phyloP scores from a whole-genome alignment of 1,140 invertebrate genomes.

The Melanaphis sacchari region DNA sequence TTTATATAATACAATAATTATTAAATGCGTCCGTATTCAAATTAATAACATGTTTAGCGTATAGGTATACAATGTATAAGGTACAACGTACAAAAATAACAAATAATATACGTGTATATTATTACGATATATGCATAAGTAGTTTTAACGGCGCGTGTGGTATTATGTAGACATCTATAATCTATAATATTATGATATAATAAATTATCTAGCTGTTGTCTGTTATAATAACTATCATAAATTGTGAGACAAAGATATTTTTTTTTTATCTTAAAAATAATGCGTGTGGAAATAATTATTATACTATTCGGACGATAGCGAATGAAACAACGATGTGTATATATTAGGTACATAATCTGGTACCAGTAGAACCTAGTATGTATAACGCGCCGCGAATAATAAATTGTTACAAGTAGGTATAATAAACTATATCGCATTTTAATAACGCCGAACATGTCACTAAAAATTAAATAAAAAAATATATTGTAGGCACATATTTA shows the following conservation, averaged over 20 bases:
- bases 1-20: background rate
- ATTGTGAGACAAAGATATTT: background rate
- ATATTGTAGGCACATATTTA: background rate
- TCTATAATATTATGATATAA: background rate
- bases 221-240: background rate
- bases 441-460: background rate
- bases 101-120: slow-evolving; percentile 34
- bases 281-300: background rate
- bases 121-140: background rate
- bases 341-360: background rate
- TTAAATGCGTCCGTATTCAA: background rate
- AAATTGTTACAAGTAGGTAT: too few relatives aligned
- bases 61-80: background rate
- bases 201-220: background rate
- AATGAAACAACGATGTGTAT: background rate
- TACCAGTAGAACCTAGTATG: too few relatives aligned
- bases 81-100: slow-evolving; percentile 43
- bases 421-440: background rate
- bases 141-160: background rate
- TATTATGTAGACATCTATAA: background rate
- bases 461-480: background rate
- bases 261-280: background rate
- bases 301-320: background rate
- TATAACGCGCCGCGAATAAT: background rate
- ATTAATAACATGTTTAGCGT: background rate